These are phyloP conservation scores for Zosterops borbonicus DNA, from an alignment of 2,113 vertebrate genomes.

Conservation along the genomic window DNA sequence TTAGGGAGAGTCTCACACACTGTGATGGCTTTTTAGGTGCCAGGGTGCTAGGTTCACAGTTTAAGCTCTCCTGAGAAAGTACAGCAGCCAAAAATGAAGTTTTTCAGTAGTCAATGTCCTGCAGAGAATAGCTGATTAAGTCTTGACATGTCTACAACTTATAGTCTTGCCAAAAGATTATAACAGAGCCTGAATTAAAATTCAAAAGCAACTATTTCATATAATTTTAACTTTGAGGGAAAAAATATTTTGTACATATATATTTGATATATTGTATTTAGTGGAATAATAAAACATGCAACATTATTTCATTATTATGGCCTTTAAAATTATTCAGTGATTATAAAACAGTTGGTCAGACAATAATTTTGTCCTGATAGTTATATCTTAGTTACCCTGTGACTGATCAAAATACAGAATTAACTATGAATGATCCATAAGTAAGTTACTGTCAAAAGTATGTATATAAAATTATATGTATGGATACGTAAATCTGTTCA, in stretches of 20 bases:
- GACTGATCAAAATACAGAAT: background rate
- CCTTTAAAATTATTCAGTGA: background rate
- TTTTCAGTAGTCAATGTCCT: background rate
- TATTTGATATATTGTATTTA: background rate
- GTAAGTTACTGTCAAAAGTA: background rate
- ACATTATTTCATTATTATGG: background rate
- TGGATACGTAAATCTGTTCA: background rate
- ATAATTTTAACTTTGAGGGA: background rate
- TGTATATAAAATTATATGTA: background rate
- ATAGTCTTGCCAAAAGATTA: background rate
- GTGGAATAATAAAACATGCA: background rate
- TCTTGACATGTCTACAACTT: background rate
- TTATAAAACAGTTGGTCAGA: background rate
- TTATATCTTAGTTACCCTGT: background rate
- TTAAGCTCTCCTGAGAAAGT: background rate
- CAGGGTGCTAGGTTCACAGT: background rate
- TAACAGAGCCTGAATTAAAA: background rate
- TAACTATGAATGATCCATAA: background rate
- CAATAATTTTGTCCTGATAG: background rate
- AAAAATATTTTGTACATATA: background rate
- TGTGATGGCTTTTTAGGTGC: background rate
- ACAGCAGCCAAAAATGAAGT: background rate
- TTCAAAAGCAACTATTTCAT: background rate
- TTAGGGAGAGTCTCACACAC: background rate
- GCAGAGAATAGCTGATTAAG: background rate